Evolutionary conservation across 2,888 invertebrate genomes (phyloP).

Genomic region (Euzophera pinguis): DNA sequence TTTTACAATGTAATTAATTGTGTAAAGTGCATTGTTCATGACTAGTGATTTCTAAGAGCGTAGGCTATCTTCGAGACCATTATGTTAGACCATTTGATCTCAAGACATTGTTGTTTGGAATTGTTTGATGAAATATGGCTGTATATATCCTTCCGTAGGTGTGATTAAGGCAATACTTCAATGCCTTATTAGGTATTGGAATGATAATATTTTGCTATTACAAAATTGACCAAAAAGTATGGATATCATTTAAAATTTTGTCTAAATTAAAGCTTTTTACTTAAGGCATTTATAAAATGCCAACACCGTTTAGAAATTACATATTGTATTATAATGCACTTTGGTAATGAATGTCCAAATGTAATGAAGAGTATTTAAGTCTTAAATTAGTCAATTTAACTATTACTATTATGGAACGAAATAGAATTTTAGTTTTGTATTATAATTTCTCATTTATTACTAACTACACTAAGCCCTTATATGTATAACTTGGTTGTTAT

Average conservation of each 20-base stretch:
- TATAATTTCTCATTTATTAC: conserved; percentile 48
- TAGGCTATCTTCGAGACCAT: conserved; percentile 38
- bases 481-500: conserved; percentile 67
- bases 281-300: conserved; percentile 51
- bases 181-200: conserved; percentile 53
- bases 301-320: conserved; percentile 34
- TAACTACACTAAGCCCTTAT: conserved; percentile 56
- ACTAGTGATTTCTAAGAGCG: conserved; percentile 26
- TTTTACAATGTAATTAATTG: conserved; percentile 39
- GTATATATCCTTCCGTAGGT: conserved; percentile 43
- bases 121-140: conserved; percentile 29
- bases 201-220: conserved; percentile 42
- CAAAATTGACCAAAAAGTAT: conserved; percentile 63
- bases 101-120: conserved; percentile 51
- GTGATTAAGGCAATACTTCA: conserved; percentile 51
- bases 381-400: conserved; percentile 67
- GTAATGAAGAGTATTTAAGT: conserved; percentile 55
- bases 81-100: conserved; percentile 63
- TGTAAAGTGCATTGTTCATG: conserved; percentile 33
- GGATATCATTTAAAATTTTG: conserved; percentile 44
- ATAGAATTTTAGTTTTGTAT: conserved; percentile 59
- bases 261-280: conserved; percentile 57
- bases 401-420: conserved; percentile 50
- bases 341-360: conserved; percentile 54
- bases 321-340: conserved; percentile 35